These are phyloP conservation scores for Oxystoma pomonae DNA, from an alignment of 2,888 invertebrate genomes.

Conservation along the genomic window DNA sequence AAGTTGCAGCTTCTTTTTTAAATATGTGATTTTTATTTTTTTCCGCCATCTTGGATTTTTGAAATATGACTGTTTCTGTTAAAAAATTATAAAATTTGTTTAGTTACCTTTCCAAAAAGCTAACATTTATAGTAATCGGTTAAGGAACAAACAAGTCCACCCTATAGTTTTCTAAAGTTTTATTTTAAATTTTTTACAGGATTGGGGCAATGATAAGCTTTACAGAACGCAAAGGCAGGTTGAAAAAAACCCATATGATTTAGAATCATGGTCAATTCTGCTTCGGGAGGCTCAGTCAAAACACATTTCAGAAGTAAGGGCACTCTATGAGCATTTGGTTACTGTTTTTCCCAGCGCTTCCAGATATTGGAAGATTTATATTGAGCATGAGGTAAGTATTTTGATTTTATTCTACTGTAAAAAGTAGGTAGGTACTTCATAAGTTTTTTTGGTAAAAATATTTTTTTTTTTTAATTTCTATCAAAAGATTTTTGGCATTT, in stretches of 20 bases:
- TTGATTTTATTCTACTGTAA: neutral
- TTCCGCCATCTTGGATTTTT: no score
- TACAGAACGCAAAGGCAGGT: constrained; percentile 80
- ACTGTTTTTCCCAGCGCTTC: constrained; percentile 94
- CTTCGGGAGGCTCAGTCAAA: constrained; percentile 89
- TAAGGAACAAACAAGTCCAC: no score
- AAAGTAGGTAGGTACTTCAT: neutral
- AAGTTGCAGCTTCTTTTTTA: no score
- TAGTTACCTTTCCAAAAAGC: no score
- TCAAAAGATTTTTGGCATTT: neutral
- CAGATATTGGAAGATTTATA: constrained; percentile 98
- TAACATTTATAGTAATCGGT: no score
- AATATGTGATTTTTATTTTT: no score
- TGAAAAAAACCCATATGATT: constrained; percentile 86
- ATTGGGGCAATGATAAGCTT: constrained; percentile 85
- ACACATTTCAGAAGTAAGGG: constrained; percentile 83
- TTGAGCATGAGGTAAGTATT: constrained; percentile 86
- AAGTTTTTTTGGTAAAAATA: no score
- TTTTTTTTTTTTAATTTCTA: no score
- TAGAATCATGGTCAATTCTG: constrained; percentile 97
- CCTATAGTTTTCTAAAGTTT: no score
- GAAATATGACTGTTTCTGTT: no score
- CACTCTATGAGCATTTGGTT: constrained; percentile 92
- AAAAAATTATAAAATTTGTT: no score
- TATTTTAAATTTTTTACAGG: constrained; percentile 51